phyloP scores from a whole-genome alignment of 2,113 vertebrate genomes.

The Sus scrofa region DNA sequence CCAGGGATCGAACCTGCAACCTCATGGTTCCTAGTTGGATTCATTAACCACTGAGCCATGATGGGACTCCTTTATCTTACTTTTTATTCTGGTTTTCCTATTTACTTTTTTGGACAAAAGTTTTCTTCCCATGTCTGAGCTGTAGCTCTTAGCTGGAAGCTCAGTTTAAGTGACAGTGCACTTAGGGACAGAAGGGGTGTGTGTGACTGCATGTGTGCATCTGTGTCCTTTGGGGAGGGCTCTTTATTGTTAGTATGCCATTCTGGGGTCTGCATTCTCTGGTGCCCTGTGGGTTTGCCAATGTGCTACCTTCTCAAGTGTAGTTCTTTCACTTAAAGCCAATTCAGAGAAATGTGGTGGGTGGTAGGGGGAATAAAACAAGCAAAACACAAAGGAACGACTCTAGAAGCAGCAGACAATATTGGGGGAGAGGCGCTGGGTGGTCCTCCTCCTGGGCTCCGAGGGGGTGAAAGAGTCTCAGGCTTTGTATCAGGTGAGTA shows the following conservation, averaged over 20 bases:
- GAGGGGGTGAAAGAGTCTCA: background rate
- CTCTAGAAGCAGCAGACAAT: background rate
- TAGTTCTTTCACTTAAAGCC: constrained; percentile 87
- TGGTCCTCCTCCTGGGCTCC: background rate
- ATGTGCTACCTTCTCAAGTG: constrained; percentile 85
- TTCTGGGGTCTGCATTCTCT: constrained; percentile 78
- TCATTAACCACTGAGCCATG: too few relatives aligned
- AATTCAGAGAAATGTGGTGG: constrained; percentile 79
- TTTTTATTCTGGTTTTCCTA: background rate
- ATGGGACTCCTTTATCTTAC: too few relatives aligned
- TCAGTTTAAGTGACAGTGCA: constrained; percentile 86
- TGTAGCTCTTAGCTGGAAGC: constrained; percentile 81
- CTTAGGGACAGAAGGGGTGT: constrained; percentile 81
- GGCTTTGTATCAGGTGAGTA: background rate
- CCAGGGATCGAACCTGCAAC: too few relatives aligned
- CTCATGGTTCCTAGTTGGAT: too few relatives aligned
- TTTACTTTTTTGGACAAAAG: constrained; percentile 83
- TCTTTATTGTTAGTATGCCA: constrained; percentile 68
- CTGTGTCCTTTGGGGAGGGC: background rate
- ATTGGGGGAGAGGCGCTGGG: background rate
- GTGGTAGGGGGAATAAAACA: constrained; percentile 50
- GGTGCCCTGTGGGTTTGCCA: constrained; percentile 81
- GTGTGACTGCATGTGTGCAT: background rate
- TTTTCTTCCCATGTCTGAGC: constrained; percentile 85
- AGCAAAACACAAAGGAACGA: background rate